These are phyloP conservation scores for Tachina lurida DNA, from an alignment of 2,888 invertebrate genomes.

Conservation along the genomic window DNA sequence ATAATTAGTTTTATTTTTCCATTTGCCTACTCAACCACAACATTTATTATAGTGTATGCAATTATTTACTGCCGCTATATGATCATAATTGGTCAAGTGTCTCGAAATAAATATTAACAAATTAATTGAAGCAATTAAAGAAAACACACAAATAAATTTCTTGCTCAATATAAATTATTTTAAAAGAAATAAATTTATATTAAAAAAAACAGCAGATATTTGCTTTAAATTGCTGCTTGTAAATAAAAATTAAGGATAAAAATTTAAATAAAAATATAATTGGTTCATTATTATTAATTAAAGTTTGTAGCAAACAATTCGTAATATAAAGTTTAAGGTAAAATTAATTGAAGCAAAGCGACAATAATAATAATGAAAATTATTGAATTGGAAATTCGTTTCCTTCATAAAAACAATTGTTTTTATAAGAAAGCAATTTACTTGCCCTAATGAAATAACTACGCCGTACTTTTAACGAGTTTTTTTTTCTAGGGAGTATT, in stretches of 20 bases:
- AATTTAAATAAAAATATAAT: background rate
- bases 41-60: background rate
- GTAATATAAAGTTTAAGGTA: background rate
- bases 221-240: background rate
- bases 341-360: background rate
- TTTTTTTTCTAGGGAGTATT: no score
- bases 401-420: no score
- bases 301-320: slow-evolving; percentile 1
- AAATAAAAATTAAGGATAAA: background rate
- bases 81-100: background rate
- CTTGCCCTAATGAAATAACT: no score
- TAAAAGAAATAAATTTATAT: slow-evolving; percentile 1
- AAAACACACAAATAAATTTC: slow-evolving; percentile 29
- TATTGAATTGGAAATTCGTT: no score
- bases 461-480: no score
- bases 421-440: no score
- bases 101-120: slow-evolving; percentile 21
- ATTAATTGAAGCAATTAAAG: slow-evolving; percentile 28
- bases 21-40: background rate
- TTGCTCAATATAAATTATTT: background rate
- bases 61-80: background rate
- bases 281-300: background rate
- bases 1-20: no score
- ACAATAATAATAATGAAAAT: background rate
- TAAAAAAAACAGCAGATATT: slow-evolving; percentile 21